A percentile compares a stretch with the other conserved stretches of the same genome.
phyloP scores from a whole-genome alignment of 30 jellyfish, hydroid and myxozoan genomes.

The Aurelia sp. region DNA sequence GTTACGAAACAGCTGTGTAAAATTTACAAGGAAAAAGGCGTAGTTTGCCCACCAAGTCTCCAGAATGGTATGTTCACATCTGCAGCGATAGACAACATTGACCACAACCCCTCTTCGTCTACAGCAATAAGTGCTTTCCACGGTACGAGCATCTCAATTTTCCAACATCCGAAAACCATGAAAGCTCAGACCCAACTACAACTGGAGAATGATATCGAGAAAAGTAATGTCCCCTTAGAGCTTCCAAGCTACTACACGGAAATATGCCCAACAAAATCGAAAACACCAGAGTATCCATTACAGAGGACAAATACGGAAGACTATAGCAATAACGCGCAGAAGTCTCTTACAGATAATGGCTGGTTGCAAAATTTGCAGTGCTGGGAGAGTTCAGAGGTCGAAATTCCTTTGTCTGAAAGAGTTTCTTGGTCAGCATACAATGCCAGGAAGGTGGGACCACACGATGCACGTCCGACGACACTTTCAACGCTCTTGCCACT shows the following conservation, averaged over 20 bases:
- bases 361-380: conserved; percentile 5
- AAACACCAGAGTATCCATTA: no score
- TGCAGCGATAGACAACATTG: no score
- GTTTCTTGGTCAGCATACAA: conserved; percentile 30
- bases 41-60: no score
- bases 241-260: conserved; percentile 8
- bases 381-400: conserved; percentile 2
- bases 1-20: no score
- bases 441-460: conserved; percentile 16
- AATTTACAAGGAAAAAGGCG: no score
- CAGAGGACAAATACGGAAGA: no score
- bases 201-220: conserved; percentile 1
- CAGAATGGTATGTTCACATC: no score
- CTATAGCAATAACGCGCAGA: background rate
- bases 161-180: no score
- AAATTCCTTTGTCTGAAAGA: background rate
- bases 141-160: no score
- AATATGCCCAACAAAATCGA: background rate
- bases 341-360: background rate
- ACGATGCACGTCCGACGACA: conserved; percentile 20
- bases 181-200: background rate
- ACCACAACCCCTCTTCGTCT: no score
- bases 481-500: conserved; percentile 20
- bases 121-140: no score
- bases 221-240: background rate